Evolutionary conservation across 2,888 invertebrate species (phyloP), one percentile per base, ranked within the genome.

Genomic region (Ophion obscuratus): DNA sequence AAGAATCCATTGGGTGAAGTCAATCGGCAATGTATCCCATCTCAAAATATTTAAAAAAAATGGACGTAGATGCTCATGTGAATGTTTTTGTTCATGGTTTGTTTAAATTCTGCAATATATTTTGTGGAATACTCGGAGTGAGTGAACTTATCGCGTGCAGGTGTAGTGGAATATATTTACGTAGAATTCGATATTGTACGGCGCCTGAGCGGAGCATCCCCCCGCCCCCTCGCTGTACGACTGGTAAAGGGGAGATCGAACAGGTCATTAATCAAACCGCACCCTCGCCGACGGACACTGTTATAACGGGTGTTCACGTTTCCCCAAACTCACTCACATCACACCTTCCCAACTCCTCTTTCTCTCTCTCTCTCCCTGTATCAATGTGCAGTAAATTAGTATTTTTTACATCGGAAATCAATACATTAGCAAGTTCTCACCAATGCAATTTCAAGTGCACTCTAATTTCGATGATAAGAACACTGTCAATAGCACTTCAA

Each of bases 201-300:
- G 78, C 81, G 90, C 89, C 89, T 88, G 90, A 89, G 90, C 90
- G 90, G 89, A 89, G 91, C 92, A 92, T 91, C 90, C 57, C 53
- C 62, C 66, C 66, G 9, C 9, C 24, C 64, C 53, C 11, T 40
- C 9, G 91, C 87, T 88, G 88, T 83, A 87, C 89, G 88, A 91
- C 89, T 85, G 87, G 82, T 87, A 88, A 88, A 84, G 89, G 89
- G 87, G 90, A 89, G 89, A 93, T 93, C 93, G 92, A 93, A 93
- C 91, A 91, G 93, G 92, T 93, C 93, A 93, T 93, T 93, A 93
- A 93, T 93, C 93, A 93, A 93, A 93, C 93, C 93, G 92, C 93
- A 93, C 93, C 93, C 93, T 93, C 90, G 91, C 90, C 92, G 90
- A 92, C 91, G 91, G 91, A 90, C 90, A 89, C 85, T 83, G 78